A percentile compares a stretch with the other conserved stretches of the same genome.
Evolutionary conservation across 2,888 invertebrate species (phyloP).

Genomic region (Mythimna pallens): DNA sequence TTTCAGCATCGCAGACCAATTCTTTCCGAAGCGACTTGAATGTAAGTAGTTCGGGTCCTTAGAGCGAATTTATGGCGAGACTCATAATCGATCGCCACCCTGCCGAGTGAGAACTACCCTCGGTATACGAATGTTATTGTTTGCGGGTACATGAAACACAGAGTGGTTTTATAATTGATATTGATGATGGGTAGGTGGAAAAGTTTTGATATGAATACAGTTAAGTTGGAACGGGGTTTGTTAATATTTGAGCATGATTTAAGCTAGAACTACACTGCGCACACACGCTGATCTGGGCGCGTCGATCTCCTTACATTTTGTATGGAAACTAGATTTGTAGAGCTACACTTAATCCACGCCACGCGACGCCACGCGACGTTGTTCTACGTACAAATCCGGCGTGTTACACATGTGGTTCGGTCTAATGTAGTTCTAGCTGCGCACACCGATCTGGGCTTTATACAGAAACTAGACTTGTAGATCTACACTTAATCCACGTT

Average conservation of each 20-base stretch:
- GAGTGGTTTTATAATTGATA: conserved; percentile 58
- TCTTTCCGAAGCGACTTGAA: conserved; percentile 23
- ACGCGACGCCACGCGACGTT: too few relatives aligned
- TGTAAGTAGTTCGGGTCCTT: conserved; percentile 24
- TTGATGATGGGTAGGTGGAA: conserved; percentile 22
- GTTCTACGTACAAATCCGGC: too few relatives aligned
- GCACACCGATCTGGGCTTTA: too few relatives aligned
- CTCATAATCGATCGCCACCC: conserved; percentile 51
- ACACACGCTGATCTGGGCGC: too few relatives aligned
- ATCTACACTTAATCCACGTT: too few relatives aligned
- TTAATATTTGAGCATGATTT: conserved; percentile 1
- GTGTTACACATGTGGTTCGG: too few relatives aligned
- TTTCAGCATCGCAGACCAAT: conserved; percentile 12
- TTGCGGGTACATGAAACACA: conserved; percentile 14
- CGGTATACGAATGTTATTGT: conserved; percentile 39
- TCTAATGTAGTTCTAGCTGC: too few relatives aligned
- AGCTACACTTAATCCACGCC: too few relatives aligned
- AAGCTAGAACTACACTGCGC: too few relatives aligned
- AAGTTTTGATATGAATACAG: not conserved
- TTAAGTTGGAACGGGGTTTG: not conserved
- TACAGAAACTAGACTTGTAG: too few relatives aligned
- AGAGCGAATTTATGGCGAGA: conserved; percentile 46
- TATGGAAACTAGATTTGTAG: too few relatives aligned
- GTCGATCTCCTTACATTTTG: too few relatives aligned
- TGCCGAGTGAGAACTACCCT: conserved; percentile 45